Evolutionary conservation across 53 echinoderm and acorn worm species (phyloP), one percentile per base, ranked within the genome.

Genomic region (Pentamera pediparva): DNA sequence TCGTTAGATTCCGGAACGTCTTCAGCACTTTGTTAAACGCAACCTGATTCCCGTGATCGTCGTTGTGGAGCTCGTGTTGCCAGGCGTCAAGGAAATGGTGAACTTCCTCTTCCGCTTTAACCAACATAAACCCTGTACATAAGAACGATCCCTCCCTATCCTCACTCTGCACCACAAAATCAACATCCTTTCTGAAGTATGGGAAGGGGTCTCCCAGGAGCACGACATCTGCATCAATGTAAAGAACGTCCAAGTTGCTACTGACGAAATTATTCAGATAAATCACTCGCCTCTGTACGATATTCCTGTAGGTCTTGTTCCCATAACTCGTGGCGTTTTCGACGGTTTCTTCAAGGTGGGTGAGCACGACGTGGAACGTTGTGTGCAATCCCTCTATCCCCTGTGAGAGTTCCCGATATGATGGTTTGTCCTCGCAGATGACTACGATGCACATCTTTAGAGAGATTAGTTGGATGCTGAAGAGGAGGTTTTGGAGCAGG

Each of bases 171-270:
- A 67, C 39, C 13, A 41, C 40, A 12, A 39, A 17, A 29, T 67
- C 67, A 11, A 24, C 6, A 5, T 67, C 45, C 26, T 45, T 41
- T 27, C 30, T 28, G 15, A 67, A 41, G 30, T 67, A 47, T 4
- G 27, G 43, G 29, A 67, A 41, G 6, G 67, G 67, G 15, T 67
- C 41, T 12, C 28, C 40, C 40, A 67, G 30, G 7, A 67, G 30
- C 1, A 67, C 67, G 9, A 67, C 45, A 26, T 67, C 67, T 8
- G 67, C 39, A 43, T 67, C 67, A 18, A 67, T 67, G 45, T 67
- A 67, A 43, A 67, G 41, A 27, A 67, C 12, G 30, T 67, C 67
- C 4, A 67, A 38, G 2, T 39, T 39, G 11, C 15, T 28, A 15
- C 17, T 8, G 22, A 67, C 20, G 18, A 67, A 28, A 13, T 43